Base-by-base conservation (phyloP, 2,888 invertebrate genomes). In the Drosophila cracens region DNA sequence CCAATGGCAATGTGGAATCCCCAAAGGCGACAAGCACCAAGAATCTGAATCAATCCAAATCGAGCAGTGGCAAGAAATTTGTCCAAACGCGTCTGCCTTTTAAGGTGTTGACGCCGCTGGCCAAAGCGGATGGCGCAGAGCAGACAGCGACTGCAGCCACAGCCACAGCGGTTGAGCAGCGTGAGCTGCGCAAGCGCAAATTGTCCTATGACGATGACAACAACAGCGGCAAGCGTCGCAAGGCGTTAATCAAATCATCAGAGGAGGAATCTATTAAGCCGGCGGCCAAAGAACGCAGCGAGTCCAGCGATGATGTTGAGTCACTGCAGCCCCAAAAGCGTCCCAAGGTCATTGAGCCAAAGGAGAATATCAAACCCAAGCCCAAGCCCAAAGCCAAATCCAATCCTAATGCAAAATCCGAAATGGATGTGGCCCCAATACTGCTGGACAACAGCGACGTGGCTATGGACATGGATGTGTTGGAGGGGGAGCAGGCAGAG, bases 51-150 rank as follows among this genome's bases (percentile, higher is more conserved):
- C 58, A 65, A 38, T 54, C 38, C 29, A 64, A 77, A 25, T 79
- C 77, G 83, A 78, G 81, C 70, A 40, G 89, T 66, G 91, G 89
- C 89, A 95, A 95, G 89, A 95, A 95, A 86, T 91, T 95, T 62
- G 94, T 94, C 77, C 95, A 95, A 91, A 95, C 95, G 76, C 94
- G 95, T 79, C 93, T 95, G 76, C 95, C 95, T 76, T 95, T 95
- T 87, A 95, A 94, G 92, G 86, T 94, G 74, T 91, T 95, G 7
- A 68, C 81, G 61, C 93, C 94, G 57, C 92, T 67, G 43, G 78
- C 13, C 25, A 46, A 46, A 16, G 25, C 21, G 7, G 8, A 16
- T 8, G 25, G 4, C 25, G 46, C 16, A 8, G 8, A 84, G 49
- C 66, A 81, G 7, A n/a, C 27, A 11, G 46, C 79, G n/a, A 46